These are phyloP conservation scores for Gymnoscopelus braueri DNA, from an alignment of 2,797 vertebrate genomes.

Conservation along the genomic window DNA sequence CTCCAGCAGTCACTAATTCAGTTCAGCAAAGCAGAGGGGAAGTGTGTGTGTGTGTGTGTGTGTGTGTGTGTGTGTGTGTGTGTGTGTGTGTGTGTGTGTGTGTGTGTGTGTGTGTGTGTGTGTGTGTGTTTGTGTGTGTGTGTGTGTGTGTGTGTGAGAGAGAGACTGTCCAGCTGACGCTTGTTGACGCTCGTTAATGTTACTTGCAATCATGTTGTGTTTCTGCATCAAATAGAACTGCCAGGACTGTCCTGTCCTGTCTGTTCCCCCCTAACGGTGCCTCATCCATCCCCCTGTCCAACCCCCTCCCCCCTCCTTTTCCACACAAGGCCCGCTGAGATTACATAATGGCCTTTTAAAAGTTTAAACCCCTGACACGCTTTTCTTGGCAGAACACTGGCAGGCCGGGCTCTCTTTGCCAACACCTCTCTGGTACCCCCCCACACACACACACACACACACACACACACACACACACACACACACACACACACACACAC, in stretches of 20 bases:
- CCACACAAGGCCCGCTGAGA: conserved; percentile 54
- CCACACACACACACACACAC: background rate
- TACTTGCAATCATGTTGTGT: too few species aligned
- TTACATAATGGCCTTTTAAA: conserved; percentile 71
- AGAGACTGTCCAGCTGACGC: background rate
- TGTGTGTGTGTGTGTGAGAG: too few species aligned
- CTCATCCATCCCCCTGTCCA: conserved; percentile 17
- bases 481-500: background rate
- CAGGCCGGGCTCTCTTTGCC: conserved; percentile 37
- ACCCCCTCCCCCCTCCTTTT: background rate
- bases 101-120: too few species aligned
- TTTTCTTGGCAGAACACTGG: conserved; percentile 67
- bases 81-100: too few species aligned
- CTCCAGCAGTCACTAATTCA: too few species aligned
- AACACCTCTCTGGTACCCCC: too few species aligned
- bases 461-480: too few species aligned
- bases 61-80: too few species aligned
- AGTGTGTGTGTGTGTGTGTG: too few species aligned
- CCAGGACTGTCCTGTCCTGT: background rate
- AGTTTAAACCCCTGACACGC: conserved; percentile 67
- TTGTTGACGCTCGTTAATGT: background rate
- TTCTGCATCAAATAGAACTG: background rate
- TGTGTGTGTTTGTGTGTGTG: too few species aligned
- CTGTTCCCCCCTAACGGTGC: conserved; percentile 21
- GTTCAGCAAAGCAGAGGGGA: too few species aligned